Evolutionary conservation across 2,888 invertebrate species (phyloP), one percentile per base, ranked within the genome.

Genomic region (Rotaria socialis): DNA sequence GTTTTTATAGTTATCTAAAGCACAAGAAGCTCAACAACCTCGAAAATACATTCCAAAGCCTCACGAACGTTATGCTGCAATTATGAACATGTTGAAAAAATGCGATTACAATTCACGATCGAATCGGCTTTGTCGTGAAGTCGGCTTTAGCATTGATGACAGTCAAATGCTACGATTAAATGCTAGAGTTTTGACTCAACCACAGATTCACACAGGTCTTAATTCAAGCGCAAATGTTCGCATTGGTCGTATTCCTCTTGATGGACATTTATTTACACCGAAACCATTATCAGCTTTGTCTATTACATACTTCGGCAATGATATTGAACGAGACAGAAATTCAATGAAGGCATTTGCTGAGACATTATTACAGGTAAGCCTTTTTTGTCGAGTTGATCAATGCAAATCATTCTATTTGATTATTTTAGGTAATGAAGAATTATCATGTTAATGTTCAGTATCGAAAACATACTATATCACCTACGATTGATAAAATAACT

Each of bases 181-280:
- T n/a, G 47, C 24, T 11, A 47, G 80, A n/a, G 5, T 80, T 19
- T 80, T 80, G 47, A 24, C 47, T 14, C 43, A 80, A 47, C 80
- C 80, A 47, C 80, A 80, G n/a, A 80, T 80, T n/a, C 11, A 10
- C 1, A 47, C 43, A 11, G 80, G 80, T 80, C 19, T 1, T 24
- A 43, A 80, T 47, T 24, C 14, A 5, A 47, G 3, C 2, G 80
- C 47, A 2, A 47, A 80, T 14, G n/a, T 80, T 80, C 80, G 43
- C 47, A 47, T 80, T 47, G 80, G 80, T n/a, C 43, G 47, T n/a
- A 80, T 80, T 11, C 80, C 43, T 22, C n/a, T 80, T 4, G 47
- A 80, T 80, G 80, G 80, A 24, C 80, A 80, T 80, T 80, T 80
- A 80, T 80, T 80, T 47, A 43, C 43, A 47, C 80, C 80, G 6